Evolutionary conservation across 23 tunicate species (phyloP), one percentile per base, ranked within the genome.

Genomic region (Trididemnum nubilum): DNA sequence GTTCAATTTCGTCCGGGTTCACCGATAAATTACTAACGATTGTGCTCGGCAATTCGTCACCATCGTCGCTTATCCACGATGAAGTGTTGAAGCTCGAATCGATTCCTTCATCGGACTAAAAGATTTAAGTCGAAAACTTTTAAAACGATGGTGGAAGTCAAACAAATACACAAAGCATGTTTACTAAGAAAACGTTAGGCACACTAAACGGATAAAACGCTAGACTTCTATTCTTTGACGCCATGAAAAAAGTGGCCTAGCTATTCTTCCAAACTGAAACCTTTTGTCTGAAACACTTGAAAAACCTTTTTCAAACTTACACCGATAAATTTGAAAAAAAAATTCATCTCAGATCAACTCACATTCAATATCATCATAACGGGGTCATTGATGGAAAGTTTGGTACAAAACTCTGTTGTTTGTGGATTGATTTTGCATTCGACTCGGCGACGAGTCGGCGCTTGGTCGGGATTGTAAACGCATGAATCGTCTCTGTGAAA

Each of bases 1-100:
- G 77, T 36, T 87, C 88, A n/a, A 92, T 92, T 87, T 92, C 97
- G 38, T 92, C 97, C n/a, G 89, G 87, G 54, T 92, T 87, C 9
- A 82, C 86, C 0, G 97, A 91, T 33, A 76, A 69, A 65, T 85
- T 85, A 77, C 88, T 85, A 7, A 85, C 36, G 15, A 85, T 64
- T 2, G 82, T 34, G 40, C 88, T 85, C 9, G 82, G 88, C 61
- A 65, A 34, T 24, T 85, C 88, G 31, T 39, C 50, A 25, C 39
- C 29, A 2, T 85, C 88, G 0, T 76, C 82, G 27, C 75, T 64
- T 23, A 65, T 40, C 88, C 82, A 65, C 30, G 88, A 85, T 1
- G 88, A 85, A n/a, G 49, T 36, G 76, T 85, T 85, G 36, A 85
- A 77, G 61, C 82, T 87, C 40, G 61, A 12, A 28, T 79, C 84